Base-by-base conservation (phyloP, 1,140 invertebrate species). In the Helicorthomorpha holstii region DNA sequence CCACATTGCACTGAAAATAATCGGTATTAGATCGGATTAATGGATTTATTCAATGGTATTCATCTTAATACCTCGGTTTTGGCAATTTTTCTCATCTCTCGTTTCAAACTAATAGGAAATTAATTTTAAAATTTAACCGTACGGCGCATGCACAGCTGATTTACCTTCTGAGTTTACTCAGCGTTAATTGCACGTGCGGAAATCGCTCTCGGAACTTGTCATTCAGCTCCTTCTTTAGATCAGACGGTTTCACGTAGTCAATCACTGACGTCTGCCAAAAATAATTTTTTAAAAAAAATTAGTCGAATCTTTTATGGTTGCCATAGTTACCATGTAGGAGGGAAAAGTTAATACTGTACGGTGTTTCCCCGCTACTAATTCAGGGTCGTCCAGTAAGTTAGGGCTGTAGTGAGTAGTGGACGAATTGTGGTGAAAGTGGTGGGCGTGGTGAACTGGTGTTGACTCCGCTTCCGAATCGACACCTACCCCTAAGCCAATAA, bases 141-240 rank as follows among this genome's bases (percentile, higher is more conserved):
- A 7, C 19, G 44, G 4, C 19, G 21, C 21, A 27, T 27, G 27
- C 22, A 54, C 58, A 56, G n/a, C n/a, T n/a, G n/a, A n/a, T n/a
- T n/a, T 74, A 91, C 88, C 88, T 94, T 68, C 91, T 74, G 27
- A 98, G 70, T 75, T 98, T 98, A 68, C 90, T 96, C n/a, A 98
- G 73, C 1, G 91, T 95, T 0, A 98, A 71, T 64, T 95, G 85
- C 55, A 97, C 83, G 57, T 89, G 79, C 1, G 93, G 93, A 72
- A 96, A 97, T 63, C 90, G 90, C 61, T 91, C 88, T 59, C 79
- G 78, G 63, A 98, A 98, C 69, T 96, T 95, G 62, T 96, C 92
- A 70, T 98, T 98, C 0, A 97, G 71, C 71, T 97, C 93, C 67
- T 92, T 94, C 64, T 97, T 97, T 50, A 98, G 69, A 69, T 95